These are phyloP conservation scores for Euthynnus affinis DNA, from an alignment of 2,797 vertebrate genomes.

Conservation along the genomic window DNA sequence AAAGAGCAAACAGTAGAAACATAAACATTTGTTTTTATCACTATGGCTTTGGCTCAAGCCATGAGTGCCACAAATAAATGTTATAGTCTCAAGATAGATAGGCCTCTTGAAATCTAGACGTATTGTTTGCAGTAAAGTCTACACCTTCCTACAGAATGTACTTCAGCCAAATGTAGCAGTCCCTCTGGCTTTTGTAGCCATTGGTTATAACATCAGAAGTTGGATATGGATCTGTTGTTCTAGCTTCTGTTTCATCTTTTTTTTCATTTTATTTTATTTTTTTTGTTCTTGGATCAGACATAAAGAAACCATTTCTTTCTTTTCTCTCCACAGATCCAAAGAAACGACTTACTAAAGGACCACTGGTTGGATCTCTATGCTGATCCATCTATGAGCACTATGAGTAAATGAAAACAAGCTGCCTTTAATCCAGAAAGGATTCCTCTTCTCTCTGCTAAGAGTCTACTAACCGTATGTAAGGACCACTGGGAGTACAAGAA, in stretches of 20 bases:
- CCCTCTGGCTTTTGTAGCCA: conserved; percentile 9
- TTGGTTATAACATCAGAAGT: conserved; percentile 32
- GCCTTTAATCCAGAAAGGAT: conserved; percentile 72
- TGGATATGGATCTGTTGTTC: conserved; percentile 56
- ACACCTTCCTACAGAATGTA: conserved; percentile 20
- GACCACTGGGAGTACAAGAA: conserved; percentile 74
- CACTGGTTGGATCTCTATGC: conserved; percentile 55
- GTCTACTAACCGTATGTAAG: conserved; percentile 63
- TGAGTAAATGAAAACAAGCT: conserved; percentile 70
- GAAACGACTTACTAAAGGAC: conserved; percentile 59
- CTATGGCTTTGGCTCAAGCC: conserved; percentile 13
- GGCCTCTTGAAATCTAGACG: conserved; percentile 7
- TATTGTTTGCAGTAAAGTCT: conserved; percentile 35
- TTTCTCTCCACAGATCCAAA: conserved; percentile 72
- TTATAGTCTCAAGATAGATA: conserved; percentile 20
- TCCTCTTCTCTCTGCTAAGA: conserved; percentile 60
- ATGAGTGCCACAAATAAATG: not conserved
- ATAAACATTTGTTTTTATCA: conserved; percentile 35
- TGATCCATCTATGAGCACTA: conserved; percentile 42
- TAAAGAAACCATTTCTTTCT: conserved; percentile 55
- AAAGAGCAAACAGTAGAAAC: conserved; percentile 26
- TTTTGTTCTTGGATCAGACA: conserved; percentile 49
- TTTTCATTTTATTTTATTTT: conserved; percentile 4
- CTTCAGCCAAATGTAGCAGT: conserved; percentile 14
- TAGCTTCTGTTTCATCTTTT: conserved; percentile 31